Evolutionary conservation across 2,113 vertebrate genomes (phyloP).

Genomic region (Vulpes ferrilata): DNA sequence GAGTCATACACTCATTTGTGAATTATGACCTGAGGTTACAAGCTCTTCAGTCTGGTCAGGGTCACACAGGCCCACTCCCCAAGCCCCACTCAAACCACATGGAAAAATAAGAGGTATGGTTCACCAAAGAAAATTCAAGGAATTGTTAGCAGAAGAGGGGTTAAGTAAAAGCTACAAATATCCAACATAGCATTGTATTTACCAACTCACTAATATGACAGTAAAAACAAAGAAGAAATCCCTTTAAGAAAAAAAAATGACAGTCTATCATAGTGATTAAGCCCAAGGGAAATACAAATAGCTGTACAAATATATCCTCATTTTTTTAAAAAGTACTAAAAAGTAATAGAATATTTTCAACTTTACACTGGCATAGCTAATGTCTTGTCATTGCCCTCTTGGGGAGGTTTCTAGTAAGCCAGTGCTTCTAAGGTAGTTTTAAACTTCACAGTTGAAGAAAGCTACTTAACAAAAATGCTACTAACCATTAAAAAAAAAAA

Average conservation of each 20-base stretch:
- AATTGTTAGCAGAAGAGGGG: not conserved
- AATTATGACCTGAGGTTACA: not conserved
- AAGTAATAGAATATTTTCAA: not conserved
- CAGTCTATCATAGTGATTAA: not conserved
- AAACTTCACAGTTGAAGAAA: not conserved
- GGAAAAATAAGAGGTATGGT: not conserved
- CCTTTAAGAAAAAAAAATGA: not conserved
- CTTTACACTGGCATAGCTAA: not conserved
- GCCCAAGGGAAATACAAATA: not conserved
- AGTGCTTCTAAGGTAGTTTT: not conserved
- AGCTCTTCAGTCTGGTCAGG: not conserved
- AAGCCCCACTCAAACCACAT: not conserved
- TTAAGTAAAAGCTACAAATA: not conserved
- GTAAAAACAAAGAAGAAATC: not conserved
- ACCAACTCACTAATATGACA: not conserved
- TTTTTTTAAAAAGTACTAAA: not conserved
- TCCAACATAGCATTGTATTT: not conserved
- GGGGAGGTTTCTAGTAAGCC: not conserved
- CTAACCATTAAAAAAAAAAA: not conserved
- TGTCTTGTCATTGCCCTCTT: not conserved
- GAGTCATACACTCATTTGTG: not conserved
- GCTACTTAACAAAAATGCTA: not conserved
- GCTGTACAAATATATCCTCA: not conserved
- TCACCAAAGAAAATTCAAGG: not conserved
- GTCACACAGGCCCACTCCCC: accelerated